These are phyloP conservation scores for Gambusia holbrooki DNA, from an alignment of 2,113 vertebrate genomes.

Conservation along the genomic window DNA sequence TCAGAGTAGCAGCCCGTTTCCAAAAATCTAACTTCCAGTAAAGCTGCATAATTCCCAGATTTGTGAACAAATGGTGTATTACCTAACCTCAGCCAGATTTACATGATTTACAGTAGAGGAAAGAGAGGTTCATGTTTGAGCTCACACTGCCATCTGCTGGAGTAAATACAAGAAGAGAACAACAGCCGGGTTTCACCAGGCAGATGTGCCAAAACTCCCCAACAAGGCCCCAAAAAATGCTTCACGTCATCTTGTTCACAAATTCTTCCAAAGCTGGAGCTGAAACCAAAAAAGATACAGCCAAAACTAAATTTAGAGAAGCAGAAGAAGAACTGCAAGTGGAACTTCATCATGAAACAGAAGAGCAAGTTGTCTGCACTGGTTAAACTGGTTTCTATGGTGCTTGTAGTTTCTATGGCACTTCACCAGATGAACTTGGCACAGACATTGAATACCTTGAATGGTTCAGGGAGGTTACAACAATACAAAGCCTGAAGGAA, in stretches of 20 bases:
- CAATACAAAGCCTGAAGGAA: not conserved
- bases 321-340: not conserved
- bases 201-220: constrained; percentile 36
- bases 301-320: rapidly evolving
- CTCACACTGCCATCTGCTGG: constrained; percentile 62
- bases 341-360: not conserved
- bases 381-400: constrained; percentile 63
- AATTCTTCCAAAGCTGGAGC: not conserved
- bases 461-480: constrained; percentile 25
- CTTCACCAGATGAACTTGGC: constrained; percentile 27
- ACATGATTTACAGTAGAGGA: constrained; percentile 63
- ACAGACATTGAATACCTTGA: constrained; percentile 23
- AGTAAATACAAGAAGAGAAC: rapidly evolving
- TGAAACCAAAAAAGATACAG: not conserved
- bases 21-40: constrained; percentile 46
- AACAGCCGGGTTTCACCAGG: not conserved
- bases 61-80: constrained; percentile 60
- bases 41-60: constrained; percentile 49
- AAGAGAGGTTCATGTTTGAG: constrained; percentile 4
- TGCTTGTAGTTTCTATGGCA: constrained; percentile 48
- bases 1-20: constrained; percentile 1
- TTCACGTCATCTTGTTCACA: not conserved
- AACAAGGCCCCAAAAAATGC: constrained; percentile 43
- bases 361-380: constrained; percentile 40
- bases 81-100: constrained; percentile 52